Conservation (phyloP, 2,797 vertebrate genomes). For the Myotis findleyi region DNA sequence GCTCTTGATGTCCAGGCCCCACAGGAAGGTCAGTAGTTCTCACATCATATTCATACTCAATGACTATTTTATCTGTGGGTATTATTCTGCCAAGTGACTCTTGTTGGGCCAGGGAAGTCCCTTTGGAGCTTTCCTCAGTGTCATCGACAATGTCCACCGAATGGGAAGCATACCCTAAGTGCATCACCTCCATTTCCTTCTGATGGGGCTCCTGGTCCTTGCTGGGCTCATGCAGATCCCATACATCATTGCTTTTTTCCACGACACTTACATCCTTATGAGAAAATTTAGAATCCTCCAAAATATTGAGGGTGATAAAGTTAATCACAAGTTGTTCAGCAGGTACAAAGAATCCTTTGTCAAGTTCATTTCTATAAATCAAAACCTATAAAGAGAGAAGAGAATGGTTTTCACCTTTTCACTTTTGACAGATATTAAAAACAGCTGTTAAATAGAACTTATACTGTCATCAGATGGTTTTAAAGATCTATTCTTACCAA, state of each 20-base stretch:
- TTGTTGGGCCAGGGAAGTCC: background rate
- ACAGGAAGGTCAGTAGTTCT: conserved; percentile 49
- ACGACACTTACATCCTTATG: background rate
- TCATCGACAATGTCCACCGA: conserved; percentile 30
- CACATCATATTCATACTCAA: conserved; percentile 81
- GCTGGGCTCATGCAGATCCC: background rate
- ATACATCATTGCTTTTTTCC: background rate
- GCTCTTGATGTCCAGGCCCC: conserved; percentile 4
- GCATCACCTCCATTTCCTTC: conserved; percentile 30
- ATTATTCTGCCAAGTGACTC: background rate
- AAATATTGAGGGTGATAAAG: conserved; percentile 77
- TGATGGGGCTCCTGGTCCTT: background rate
- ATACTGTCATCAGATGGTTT: background rate
- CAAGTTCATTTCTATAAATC: conserved; percentile 83
- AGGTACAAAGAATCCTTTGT: conserved; percentile 82
- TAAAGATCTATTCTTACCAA: conserved; percentile 22
- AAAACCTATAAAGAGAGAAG: conserved; percentile 83
- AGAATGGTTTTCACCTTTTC: conserved; percentile 60
- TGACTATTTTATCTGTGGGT: background rate
- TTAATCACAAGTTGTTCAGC: conserved; percentile 85
- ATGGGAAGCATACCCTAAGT: conserved; percentile 58
- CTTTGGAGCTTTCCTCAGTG: background rate
- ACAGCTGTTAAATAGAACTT: conserved; percentile 25
- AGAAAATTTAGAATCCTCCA: conserved; percentile 77
- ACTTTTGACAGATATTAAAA: conserved; percentile 32